Percentiles rank a stretch among this genome's conserved stretches.
These are phyloP conservation scores for Podarcis raffonei DNA, from an alignment of 2,113 vertebrate genomes.

Conservation along the genomic window DNA sequence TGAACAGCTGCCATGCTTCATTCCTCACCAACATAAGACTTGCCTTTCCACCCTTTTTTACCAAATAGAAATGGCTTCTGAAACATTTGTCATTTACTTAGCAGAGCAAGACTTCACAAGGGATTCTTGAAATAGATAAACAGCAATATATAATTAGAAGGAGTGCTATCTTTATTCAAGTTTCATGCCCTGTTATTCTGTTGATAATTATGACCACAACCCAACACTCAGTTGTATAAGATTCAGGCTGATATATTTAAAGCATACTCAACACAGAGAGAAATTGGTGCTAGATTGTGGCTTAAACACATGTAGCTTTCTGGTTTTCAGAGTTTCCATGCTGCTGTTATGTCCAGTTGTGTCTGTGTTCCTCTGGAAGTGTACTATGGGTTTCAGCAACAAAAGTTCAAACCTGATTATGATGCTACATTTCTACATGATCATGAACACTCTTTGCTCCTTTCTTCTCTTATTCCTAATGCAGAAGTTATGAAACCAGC, in stretches of 20 bases:
- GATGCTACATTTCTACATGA: not conserved
- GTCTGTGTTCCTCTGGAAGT: not conserved
- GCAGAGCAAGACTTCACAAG: not conserved
- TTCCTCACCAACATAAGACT: too few relatives aligned
- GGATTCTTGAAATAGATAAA: slow-evolving; percentile 18
- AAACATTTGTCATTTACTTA: slow-evolving; percentile 7
- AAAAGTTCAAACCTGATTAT: not conserved
- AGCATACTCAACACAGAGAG: not conserved
- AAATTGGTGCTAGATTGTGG: not conserved
- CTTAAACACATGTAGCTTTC: not conserved
- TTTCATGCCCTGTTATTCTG: slow-evolving; percentile 2
- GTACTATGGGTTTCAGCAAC: not conserved
- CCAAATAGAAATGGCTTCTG: not conserved
- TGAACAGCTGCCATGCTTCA: not conserved
- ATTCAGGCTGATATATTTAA: slow-evolving; percentile 2
- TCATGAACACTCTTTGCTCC: not conserved
- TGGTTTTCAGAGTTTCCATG: not conserved
- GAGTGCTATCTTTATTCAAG: not conserved
- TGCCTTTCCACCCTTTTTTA: not conserved
- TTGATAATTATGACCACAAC: not conserved
- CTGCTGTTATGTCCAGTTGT: too few relatives aligned
- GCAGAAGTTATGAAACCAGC: not conserved
- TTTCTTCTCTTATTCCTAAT: not conserved
- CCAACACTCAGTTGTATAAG: not conserved
- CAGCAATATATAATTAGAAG: slow-evolving; percentile 6